Conservation (phyloP, 92 coral and sea anemone species). For the Montipora capitata region DNA sequence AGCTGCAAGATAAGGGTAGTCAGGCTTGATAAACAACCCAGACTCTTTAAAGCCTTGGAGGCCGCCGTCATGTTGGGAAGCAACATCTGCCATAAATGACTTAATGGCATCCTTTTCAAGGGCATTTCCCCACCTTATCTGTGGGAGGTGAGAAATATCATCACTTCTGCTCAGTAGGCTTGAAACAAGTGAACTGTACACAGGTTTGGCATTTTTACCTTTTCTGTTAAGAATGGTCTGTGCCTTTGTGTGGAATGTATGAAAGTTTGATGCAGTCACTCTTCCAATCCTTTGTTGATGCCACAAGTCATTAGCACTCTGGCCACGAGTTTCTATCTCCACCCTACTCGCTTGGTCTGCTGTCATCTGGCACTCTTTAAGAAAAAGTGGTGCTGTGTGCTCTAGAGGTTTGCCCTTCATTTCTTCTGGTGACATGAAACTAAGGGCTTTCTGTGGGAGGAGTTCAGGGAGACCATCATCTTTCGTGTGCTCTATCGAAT, state of each 20-base stretch:
- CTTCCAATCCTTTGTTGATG: slow-evolving; percentile 2
- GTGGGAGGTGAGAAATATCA: slow-evolving; percentile 60
- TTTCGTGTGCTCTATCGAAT: slow-evolving; percentile 62
- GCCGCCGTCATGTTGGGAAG: too few relatives aligned
- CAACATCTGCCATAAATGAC: slow-evolving; percentile 31
- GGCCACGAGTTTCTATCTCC: slow-evolving; percentile 73
- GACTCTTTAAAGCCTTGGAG: too few relatives aligned
- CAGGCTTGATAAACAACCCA: too few relatives aligned
- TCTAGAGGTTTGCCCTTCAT: slow-evolving; percentile 66
- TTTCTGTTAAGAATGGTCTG: slow-evolving; percentile 39
- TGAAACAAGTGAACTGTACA: slow-evolving; percentile 27
- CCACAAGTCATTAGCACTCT: slow-evolving; percentile 35
- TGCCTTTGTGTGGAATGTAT: slow-evolving; percentile 52
- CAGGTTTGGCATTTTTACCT: slow-evolving; percentile 16
- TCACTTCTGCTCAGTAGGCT: slow-evolving; percentile 42
- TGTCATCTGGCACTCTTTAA: slow-evolving; percentile 49
- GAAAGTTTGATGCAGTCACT: neutral
- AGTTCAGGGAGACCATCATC: slow-evolving; percentile 67
- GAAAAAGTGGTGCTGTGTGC: slow-evolving; percentile 37
- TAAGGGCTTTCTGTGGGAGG: slow-evolving; percentile 60
- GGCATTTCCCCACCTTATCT: slow-evolving; percentile 40
- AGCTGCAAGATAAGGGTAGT: too few relatives aligned
- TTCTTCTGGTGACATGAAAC: slow-evolving; percentile 64
- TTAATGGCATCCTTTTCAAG: slow-evolving; percentile 75
- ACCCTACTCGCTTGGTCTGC: slow-evolving; percentile 63